phyloP scores from a whole-genome alignment of 2,888 invertebrate species.

The Arrhopalites spinosus region DNA sequence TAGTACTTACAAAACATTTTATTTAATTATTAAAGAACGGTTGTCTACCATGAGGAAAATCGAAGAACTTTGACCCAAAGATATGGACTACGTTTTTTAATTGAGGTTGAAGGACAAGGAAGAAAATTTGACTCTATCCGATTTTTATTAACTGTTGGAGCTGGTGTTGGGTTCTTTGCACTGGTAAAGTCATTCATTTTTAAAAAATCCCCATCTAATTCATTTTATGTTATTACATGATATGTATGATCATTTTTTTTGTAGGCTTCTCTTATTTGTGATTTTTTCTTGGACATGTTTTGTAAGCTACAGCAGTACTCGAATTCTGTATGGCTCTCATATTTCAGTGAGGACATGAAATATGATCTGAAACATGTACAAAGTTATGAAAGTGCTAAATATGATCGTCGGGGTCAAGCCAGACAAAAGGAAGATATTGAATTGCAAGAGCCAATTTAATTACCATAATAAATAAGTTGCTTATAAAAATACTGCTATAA shows the following conservation, averaged over 20 bases:
- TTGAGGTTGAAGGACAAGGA: constrained; percentile 61
- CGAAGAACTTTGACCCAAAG: constrained; percentile 60
- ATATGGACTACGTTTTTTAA: constrained; percentile 62
- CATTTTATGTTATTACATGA: neutral
- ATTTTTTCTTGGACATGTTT: constrained; percentile 58
- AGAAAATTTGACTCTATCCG: constrained; percentile 60
- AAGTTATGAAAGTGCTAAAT: constrained; percentile 13
- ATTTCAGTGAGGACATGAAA: constrained; percentile 53
- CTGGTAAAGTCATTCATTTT: constrained; percentile 58
- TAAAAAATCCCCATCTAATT: neutral
- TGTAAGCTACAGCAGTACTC: constrained; percentile 51
- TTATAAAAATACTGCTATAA: no score
- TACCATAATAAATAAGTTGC: no score
- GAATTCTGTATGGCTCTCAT: constrained; percentile 58
- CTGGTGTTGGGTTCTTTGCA: constrained; percentile 62
- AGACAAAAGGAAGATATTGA: neutral
- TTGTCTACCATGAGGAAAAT: constrained; percentile 59
- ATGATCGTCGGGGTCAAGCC: neutral
- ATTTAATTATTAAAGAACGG: constrained; percentile 51
- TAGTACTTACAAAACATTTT: neutral
- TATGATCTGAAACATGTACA: constrained; percentile 45
- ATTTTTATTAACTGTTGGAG: constrained; percentile 62
- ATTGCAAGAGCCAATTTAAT: neutral
- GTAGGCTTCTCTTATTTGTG: constrained; percentile 62
- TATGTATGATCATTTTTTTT: constrained; percentile 32